Conservation (phyloP, 1,140 invertebrate species). For the Neelides sp. region DNA sequence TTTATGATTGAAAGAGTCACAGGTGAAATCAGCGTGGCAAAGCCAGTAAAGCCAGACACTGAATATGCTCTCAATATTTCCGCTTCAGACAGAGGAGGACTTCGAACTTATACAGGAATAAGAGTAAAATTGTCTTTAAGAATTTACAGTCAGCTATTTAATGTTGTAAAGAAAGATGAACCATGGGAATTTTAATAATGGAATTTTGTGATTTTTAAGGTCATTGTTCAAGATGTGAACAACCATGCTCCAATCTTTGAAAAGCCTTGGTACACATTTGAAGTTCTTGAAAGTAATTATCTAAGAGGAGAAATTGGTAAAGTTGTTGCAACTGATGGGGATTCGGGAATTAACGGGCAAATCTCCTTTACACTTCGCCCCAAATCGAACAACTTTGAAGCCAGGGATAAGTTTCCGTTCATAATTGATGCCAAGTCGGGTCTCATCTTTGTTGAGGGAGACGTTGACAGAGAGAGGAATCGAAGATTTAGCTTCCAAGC, state of each 20-base stretch:
- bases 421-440: constrained; percentile 57
- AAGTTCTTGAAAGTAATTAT: constrained; percentile 63
- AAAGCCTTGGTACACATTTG: constrained; percentile 67
- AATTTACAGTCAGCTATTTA: too few species aligned
- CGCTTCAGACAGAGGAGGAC: constrained; percentile 58
- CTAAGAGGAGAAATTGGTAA: constrained; percentile 54
- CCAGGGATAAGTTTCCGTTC: constrained; percentile 50
- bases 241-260: constrained; percentile 71
- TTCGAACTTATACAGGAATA: constrained; percentile 54
- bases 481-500: constrained; percentile 59
- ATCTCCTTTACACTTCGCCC: constrained; percentile 63
- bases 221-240: constrained; percentile 65
- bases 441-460: constrained; percentile 56
- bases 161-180: too few species aligned
- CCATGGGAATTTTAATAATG: too few species aligned
- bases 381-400: constrained; percentile 43
- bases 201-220: too few species aligned
- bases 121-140: too few species aligned
- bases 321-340: constrained; percentile 59
- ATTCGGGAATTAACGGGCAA: constrained; percentile 59
- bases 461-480: constrained; percentile 61
- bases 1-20: constrained; percentile 58
- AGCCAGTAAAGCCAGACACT: constrained; percentile 57
- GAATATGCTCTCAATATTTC: constrained; percentile 63
- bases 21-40: constrained; percentile 62